Evolutionary conservation across 2,113 vertebrate genomes (phyloP).

Genomic region (Pitta sordida): DNA sequence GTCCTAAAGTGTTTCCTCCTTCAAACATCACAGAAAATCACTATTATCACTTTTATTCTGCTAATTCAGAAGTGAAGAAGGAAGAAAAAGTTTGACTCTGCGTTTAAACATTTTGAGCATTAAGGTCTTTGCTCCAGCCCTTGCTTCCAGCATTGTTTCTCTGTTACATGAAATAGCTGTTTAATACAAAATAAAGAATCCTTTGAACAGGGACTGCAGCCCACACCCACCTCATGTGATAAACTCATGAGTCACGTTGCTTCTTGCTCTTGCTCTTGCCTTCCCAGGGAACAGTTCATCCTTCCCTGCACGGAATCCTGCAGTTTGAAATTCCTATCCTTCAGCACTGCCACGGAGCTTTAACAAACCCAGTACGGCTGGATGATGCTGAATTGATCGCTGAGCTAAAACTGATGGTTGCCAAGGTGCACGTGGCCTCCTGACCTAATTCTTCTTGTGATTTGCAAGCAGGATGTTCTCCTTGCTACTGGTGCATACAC

Average conservation of each 20-base stretch:
- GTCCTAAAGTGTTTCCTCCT: background rate
- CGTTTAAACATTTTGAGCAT: background rate
- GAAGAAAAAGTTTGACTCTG: background rate
- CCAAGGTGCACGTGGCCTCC: conserved; percentile 21
- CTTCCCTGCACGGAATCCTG: background rate
- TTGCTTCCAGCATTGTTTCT: conserved; percentile 1
- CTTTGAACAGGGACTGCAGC: background rate
- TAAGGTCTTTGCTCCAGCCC: background rate
- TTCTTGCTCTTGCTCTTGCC: background rate
- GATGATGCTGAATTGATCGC: conserved; percentile 11
- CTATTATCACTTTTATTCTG: background rate
- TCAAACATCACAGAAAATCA: background rate
- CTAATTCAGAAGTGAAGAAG: background rate
- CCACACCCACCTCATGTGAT: background rate
- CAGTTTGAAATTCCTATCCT: background rate
- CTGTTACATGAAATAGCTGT: background rate
- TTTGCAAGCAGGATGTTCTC: background rate
- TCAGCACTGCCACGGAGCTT: background rate
- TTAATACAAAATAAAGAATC: conserved; percentile 24
- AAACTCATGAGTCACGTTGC: background rate
- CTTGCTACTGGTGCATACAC: background rate
- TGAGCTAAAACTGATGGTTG: conserved; percentile 7
- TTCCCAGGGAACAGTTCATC: background rate
- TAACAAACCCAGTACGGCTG: background rate
- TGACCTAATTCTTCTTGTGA: conserved; percentile 45